Evolutionary conservation across 2,888 invertebrate species (phyloP), one percentile per base, ranked within the genome.

Genomic region (Euclidia mi): DNA sequence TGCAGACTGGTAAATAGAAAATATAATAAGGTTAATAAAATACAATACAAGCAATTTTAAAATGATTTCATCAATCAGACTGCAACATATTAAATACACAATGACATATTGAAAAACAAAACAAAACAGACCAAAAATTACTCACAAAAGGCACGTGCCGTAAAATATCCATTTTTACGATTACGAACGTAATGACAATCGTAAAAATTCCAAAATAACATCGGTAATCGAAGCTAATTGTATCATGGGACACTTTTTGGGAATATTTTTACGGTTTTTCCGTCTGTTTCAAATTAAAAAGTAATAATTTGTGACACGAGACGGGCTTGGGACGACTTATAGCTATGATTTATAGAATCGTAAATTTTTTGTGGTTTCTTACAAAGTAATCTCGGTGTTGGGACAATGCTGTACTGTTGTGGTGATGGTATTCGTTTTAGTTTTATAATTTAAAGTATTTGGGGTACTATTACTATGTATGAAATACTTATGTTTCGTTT

Each of bases 251-350:
- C 71, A 71, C 59, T 60, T 76, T 67, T 68, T 59, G 37, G 52
- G 57, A 45, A 50, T 59, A 53, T 67, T 62, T 64, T 56, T 60
- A 62, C 50, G 45, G 55, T 71, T 77, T 78, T 81, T 76, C 78
- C 78, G 76, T 85, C 87, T 88, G 87, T 85, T 86, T 84, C 83
- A 76, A 87, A 88, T 89, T 87, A 86, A 85, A 85, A 84, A 66
- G 76, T 72, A 77, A 82, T 84, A 80, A 82, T 78, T 85, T 56
- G 44, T 57, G 40, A 71, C 71, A 70, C 76, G 67, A 64, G 66
- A 60, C 56, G 63, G 59, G 62, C 62, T 60, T 73, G 65, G 70
- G 71, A 71, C 67, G 75, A 76, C 69, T 76, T 72, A 76, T 67
- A 71, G 57, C 65, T 59, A 78, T 82, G 84, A 84, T 85, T 87